Base-by-base conservation (phyloP, 2,113 vertebrate genomes). In the Tiliqua scincoides region DNA sequence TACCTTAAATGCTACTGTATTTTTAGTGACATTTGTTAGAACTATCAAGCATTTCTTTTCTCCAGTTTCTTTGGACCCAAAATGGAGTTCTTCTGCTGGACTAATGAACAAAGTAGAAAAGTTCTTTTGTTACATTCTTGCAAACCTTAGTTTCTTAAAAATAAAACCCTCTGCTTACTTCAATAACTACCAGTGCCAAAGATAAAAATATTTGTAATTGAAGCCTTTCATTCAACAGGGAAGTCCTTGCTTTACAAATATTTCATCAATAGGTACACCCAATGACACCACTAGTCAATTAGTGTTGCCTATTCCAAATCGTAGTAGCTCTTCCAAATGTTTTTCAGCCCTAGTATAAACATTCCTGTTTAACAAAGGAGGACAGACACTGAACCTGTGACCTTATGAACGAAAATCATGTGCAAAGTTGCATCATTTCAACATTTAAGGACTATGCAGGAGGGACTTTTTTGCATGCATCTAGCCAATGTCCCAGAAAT, bases 1-100 rank as follows among this genome's bases (percentile, higher is more conserved):
- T 95, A 99, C 99, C 98, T 99, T 99, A 95, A 99, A 99, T 85
- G 99, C 98, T 91, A 99, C 98, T 83, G 97, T 91, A n/a, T 99
- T 98, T 97, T 98, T 99, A 91, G 98, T 98, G 90, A 99, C 94
- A 15, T 99, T 99, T 95, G 96, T 98, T 85, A 99, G 96, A 89
- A 98, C 95, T 94, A 99, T 98, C 91, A 99, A 96, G 92, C 98
- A 97, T 95, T 98, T 99, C 91, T 96, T 99, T 93, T 99, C 99
- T 95, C 96, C 97, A 0, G 95, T 97, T 87, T 99, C 99, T 91
- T 97, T 96, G 80, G 96, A 98, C 87, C 99, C 98, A 93, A 99
- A 99, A 96, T 97, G 96, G 0, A 99, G 96, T 90, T 99, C 99
- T 92, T 99, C 99, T 37, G 99, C 97, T n/a, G 99, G 99, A 95